Conservation (phyloP, 23 tunicate genomes). For the Diplosoma virens region DNA sequence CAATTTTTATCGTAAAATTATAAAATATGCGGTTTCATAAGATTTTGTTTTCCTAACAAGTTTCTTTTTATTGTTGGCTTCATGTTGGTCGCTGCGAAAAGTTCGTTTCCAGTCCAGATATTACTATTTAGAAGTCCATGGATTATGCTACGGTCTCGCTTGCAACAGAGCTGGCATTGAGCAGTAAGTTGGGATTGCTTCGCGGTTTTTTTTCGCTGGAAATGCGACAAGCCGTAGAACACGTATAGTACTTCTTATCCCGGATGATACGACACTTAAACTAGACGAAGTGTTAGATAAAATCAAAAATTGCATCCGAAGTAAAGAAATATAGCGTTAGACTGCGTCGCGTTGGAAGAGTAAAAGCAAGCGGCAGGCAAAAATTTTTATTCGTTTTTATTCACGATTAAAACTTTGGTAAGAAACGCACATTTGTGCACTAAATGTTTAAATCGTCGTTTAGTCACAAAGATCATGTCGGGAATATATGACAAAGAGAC, state of each 20-base stretch:
- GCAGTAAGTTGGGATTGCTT: neutral
- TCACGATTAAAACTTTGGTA: neutral
- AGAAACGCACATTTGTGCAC: neutral
- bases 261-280: neutral
- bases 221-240: neutral
- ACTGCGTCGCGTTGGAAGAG: conserved; percentile 2
- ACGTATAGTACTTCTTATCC: neutral
- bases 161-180: neutral
- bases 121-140: no score
- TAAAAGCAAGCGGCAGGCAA: neutral
- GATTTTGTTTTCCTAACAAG: no score
- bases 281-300: neutral
- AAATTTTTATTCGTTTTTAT: neutral
- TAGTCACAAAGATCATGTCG: neutral
- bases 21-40: no score
- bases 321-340: neutral
- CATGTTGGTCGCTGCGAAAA: no score
- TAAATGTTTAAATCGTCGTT: neutral
- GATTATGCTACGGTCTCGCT: neutral
- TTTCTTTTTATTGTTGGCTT: no score
- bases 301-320: neutral
- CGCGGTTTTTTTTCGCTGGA: neutral
- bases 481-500: neutral
- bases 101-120: no score
- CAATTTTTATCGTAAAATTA: no score